Conservation (phyloP, 2,888 invertebrate species). For the Cantharis flavilabris region DNA sequence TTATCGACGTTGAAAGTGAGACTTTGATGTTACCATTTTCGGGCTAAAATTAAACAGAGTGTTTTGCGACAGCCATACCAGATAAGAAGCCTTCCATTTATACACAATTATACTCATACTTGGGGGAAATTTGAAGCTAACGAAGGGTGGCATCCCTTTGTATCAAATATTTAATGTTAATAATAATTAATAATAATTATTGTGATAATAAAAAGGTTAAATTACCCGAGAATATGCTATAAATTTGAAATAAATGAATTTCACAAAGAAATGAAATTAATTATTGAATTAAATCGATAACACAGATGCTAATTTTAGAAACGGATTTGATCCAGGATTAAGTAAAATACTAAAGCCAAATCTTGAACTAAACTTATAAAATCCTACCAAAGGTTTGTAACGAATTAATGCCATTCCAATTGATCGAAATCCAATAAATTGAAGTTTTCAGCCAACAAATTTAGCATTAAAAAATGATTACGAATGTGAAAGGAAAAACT, state of each 20-base stretch:
- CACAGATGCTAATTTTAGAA: not conserved
- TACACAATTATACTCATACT: not conserved
- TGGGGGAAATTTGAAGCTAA: not conserved
- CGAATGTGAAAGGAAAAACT: not conserved
- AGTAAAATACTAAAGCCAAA: not conserved
- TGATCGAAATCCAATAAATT: not conserved
- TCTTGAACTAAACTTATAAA: not conserved
- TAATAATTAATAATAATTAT: not conserved
- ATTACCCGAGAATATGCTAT: not conserved
- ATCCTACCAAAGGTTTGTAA: not conserved
- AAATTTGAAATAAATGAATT: not conserved
- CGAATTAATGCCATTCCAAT: not conserved
- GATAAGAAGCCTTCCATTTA: constrained; percentile 1
- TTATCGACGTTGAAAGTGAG: not conserved
- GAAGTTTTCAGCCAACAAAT: not conserved
- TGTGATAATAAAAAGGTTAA: not conserved
- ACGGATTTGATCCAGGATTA: not conserved
- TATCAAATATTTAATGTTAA: not conserved
- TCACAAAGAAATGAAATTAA: not conserved
- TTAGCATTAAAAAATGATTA: not conserved
- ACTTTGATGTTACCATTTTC: not conserved
- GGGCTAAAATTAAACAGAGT: not conserved
- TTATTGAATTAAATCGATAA: not conserved
- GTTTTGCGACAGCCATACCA: not conserved
- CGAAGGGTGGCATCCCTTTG: not conserved